Base-by-base conservation (phyloP, 2,888 invertebrate species). In the Lagria hirta region DNA sequence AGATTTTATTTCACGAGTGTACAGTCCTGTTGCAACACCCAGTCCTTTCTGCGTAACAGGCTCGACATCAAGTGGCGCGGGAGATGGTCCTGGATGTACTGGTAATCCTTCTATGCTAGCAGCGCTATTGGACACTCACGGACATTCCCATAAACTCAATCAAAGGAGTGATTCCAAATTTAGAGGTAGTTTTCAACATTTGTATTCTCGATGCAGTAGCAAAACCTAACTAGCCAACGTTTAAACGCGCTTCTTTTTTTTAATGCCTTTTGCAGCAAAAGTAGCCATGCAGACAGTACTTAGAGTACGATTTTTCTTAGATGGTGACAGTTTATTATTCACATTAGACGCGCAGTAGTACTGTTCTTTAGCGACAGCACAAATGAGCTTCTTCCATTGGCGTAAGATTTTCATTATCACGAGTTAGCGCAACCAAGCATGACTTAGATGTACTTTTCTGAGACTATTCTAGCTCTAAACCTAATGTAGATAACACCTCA, bases 1-100 rank as follows among this genome's bases (percentile, higher is more conserved):
- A 74, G 85, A 86, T 53, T 97, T 91, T 70, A 80, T 83, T 41
- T 79, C 83, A 7, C 79, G 82, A 58, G 81, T 86, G 40, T 86
- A 82, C 63, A 82, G 81, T 49, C 86, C 86, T 0, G 75, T 81
- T 49, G 77, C 79, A 43, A 73, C 75, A n/a, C 66, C 75, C 2
- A 75, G 75, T 58, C 75, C 76, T 1, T 78, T 67, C 49, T 66
- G 63, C 16, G 57, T 58, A 33, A 44, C 65, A 15, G 52, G 38
- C 17, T 49, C 45, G n/a, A 41, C 57, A 1, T 49, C 50, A 2
- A 59, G 58, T 18, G 59, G 61, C 4, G 57, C 58, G 6, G 60
- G 61, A 7, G 68, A 67, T 33, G 64, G 64, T 13, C 51, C 64
- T 2, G 43, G 64, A 3, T 61, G 61, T 32, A 49, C 60, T 27